Evolutionary conservation across 2,113 vertebrate genomes (phyloP).

Genomic region (Spheniscus mendiculus): DNA sequence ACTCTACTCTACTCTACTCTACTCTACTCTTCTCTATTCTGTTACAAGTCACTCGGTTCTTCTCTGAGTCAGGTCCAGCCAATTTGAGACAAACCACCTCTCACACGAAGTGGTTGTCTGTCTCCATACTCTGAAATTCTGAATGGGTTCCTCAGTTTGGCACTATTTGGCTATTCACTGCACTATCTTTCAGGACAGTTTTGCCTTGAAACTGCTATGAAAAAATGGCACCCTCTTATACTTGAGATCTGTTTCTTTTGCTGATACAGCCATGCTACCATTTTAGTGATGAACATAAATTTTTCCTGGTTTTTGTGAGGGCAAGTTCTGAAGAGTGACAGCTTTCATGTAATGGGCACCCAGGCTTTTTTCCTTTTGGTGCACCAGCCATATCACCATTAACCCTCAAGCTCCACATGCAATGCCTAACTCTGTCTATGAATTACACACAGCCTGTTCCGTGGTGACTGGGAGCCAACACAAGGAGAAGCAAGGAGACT

Average conservation of each 20-base stretch:
- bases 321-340: not conserved
- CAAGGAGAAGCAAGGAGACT: not conserved
- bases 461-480: not conserved
- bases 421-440: not conserved
- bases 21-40: not conserved
- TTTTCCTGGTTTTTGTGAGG: not conserved
- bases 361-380: not conserved
- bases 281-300: not conserved
- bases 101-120: not conserved
- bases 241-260: not conserved
- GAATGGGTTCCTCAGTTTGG: not conserved
- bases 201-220: not conserved
- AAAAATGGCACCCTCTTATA: not conserved
- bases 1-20: not conserved
- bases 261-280: not conserved
- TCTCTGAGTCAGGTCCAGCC: not conserved
- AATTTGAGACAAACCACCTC: not conserved
- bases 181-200: not conserved
- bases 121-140: not conserved
- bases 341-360: not conserved
- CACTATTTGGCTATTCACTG: not conserved
- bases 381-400: not conserved
- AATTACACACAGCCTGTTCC: not conserved
- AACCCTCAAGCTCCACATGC: not conserved
- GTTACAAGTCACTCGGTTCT: not conserved